Percentiles rank a stretch among this genome's conserved stretches.
phyloP scores from a whole-genome alignment of 2,113 vertebrate genomes.

The Corapipo altera region DNA sequence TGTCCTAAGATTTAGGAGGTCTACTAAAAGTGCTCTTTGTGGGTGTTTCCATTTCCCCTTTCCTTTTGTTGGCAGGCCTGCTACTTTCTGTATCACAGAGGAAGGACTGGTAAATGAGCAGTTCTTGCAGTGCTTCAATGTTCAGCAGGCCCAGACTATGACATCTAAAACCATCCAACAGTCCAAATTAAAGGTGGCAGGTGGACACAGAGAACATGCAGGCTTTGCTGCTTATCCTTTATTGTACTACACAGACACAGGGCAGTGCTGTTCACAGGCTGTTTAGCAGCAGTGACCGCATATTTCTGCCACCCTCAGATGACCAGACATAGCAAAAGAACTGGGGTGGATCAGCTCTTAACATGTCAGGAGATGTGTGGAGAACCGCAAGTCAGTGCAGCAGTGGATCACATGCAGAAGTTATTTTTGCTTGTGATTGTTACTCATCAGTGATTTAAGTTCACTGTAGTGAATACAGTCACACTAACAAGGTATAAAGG shows the following conservation, averaged over 20 bases:
- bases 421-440: neutral
- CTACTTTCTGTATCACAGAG: neutral
- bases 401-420: accelerated
- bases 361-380: neutral
- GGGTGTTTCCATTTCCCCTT: neutral
- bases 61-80: neutral
- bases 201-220: neutral
- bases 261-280: neutral
- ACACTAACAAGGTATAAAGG: neutral
- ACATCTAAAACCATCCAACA: neutral
- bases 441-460: neutral
- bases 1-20: neutral
- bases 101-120: neutral
- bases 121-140: neutral
- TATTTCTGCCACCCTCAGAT: neutral
- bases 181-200: neutral
- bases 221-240: neutral
- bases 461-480: neutral
- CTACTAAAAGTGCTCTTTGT: neutral
- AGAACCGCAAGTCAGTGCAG: neutral
- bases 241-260: too few species aligned
- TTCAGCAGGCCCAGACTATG: neutral
- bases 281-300: neutral
- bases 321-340: neutral
- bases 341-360: neutral